Conservation (phyloP, 1,140 invertebrate genomes). For the Drosophila simulans region DNA sequence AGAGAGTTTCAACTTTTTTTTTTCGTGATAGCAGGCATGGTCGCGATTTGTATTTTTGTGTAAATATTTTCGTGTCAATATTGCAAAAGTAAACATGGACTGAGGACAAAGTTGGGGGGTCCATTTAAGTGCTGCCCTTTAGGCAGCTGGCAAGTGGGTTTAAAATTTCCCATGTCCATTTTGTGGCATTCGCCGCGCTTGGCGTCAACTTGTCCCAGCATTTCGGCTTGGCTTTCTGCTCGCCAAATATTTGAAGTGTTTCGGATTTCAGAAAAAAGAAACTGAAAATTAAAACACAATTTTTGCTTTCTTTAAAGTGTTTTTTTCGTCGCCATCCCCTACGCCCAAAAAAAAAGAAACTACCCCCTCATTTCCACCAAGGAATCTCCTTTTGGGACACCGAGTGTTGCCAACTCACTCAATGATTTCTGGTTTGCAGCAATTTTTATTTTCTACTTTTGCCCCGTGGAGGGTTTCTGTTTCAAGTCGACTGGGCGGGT, state of each 20-base stretch:
- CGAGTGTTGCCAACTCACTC: conserved; percentile 78
- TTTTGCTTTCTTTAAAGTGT: conserved; percentile 46
- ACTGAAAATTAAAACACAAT: conserved; percentile 31
- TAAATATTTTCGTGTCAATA: conserved; percentile 79
- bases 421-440: conserved; percentile 62
- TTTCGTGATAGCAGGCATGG: neutral
- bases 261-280: conserved; percentile 58
- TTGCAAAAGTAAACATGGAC: conserved; percentile 65
- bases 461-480: conserved; percentile 43
- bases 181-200: conserved; percentile 17
- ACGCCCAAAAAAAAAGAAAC: neutral
- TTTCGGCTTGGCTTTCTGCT: conserved; percentile 56
- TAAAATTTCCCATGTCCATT: conserved; percentile 76
- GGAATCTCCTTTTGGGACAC: conserved; percentile 35
- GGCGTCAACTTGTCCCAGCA: conserved; percentile 74
- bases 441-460: conserved; percentile 48
- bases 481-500: conserved; percentile 38
- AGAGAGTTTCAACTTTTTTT: too few species aligned
- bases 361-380: conserved; percentile 5
- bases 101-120: neutral
- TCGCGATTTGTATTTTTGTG: conserved; percentile 75
- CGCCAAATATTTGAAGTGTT: conserved; percentile 80
- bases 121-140: conserved; percentile 65
- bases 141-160: conserved; percentile 73
- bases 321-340: conserved; percentile 18